Conservation (phyloP, 2,113 vertebrate species). For the Prinia subflava region DNA sequence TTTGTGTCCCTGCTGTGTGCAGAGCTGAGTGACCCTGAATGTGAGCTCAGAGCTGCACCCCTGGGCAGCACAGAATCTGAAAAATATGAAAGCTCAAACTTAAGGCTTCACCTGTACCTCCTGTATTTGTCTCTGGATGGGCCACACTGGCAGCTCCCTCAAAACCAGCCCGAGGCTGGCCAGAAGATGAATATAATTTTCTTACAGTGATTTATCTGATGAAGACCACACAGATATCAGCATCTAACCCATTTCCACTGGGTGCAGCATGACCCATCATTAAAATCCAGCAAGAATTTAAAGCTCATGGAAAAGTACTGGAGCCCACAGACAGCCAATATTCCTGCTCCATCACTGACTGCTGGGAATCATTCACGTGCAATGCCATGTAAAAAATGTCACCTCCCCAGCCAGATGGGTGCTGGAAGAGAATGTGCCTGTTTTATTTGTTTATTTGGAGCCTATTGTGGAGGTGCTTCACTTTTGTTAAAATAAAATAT, state of each 20-base stretch:
- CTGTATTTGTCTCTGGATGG: not conserved
- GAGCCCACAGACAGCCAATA: not conserved
- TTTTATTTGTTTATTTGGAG: not conserved
- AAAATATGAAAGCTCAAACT: no score
- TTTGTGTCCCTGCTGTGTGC: no score
- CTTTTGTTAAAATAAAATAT: not conserved
- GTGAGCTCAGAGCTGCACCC: no score
- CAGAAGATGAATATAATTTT: not conserved
- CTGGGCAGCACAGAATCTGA: no score
- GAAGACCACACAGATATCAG: not conserved
- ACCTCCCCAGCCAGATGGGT: not conserved
- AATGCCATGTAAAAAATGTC: not conserved
- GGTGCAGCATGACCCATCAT: accelerated
- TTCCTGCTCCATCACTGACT: not conserved
- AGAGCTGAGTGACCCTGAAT: no score
- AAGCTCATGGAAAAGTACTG: not conserved
- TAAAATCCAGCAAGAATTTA: not conserved
- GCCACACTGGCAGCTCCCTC: not conserved
- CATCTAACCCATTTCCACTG: not conserved
- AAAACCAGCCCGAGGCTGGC: not conserved
- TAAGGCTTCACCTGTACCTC: not conserved
- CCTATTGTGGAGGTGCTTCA: not conserved
- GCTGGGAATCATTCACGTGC: not conserved
- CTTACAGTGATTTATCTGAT: not conserved
- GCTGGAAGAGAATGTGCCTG: not conserved